These are phyloP conservation scores for Eupithecia vulgata DNA, from an alignment of 2,888 invertebrate genomes.

Conservation along the genomic window DNA sequence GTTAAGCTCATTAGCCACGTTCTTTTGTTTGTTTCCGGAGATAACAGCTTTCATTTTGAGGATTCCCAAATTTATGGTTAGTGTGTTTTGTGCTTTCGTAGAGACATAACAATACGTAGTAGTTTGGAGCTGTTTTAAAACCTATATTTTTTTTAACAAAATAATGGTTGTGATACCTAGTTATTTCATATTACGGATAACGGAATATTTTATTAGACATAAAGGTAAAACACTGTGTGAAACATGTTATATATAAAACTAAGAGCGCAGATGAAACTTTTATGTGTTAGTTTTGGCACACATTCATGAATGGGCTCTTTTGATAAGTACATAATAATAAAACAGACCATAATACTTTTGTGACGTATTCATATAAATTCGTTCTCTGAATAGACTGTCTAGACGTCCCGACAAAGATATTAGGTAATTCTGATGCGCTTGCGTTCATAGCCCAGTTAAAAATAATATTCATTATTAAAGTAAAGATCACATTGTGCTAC, in stretches of 20 bases:
- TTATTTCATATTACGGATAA: slow-evolving; percentile 31
- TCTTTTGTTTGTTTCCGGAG: slow-evolving; percentile 28
- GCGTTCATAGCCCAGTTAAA: slow-evolving; percentile 13
- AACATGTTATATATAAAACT: not conserved
- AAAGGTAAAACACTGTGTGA: slow-evolving; percentile 14
- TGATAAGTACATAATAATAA: not conserved
- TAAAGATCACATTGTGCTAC: too few species aligned
- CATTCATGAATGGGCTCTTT: slow-evolving; percentile 29
- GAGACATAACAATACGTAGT: not conserved
- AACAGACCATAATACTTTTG: slow-evolving; percentile 18
- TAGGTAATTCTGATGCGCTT: slow-evolving; percentile 20
- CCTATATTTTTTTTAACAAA: not conserved
- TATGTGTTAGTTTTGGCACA: slow-evolving; percentile 37
- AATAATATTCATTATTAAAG: not conserved
- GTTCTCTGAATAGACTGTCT: slow-evolving; percentile 46
- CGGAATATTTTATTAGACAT: slow-evolving; percentile 36
- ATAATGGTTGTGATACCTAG: slow-evolving; percentile 52
- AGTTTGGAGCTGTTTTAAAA: not conserved
- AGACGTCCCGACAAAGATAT: slow-evolving; percentile 39
- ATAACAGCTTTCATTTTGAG: slow-evolving; percentile 22
- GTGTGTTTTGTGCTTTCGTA: slow-evolving; percentile 32
- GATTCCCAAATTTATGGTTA: slow-evolving; percentile 22
- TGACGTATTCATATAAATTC: slow-evolving; percentile 31
- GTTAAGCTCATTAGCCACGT: slow-evolving; percentile 23
- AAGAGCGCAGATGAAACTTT: slow-evolving; percentile 17